Evolutionary conservation across 2,113 vertebrate genomes (phyloP), one percentile per base, ranked within the genome.

Genomic region (Forbesichthys agassizii): DNA sequence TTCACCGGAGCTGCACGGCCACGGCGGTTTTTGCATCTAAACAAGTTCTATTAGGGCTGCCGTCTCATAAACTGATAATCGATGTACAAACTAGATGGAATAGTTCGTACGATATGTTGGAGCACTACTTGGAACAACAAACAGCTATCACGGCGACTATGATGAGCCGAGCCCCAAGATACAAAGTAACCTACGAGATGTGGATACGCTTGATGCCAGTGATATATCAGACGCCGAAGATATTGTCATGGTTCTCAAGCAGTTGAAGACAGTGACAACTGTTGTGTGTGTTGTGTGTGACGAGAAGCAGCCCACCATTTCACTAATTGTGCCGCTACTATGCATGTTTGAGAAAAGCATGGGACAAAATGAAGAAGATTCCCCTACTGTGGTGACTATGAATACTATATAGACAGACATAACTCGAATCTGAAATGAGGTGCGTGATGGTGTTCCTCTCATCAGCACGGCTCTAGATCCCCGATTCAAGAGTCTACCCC

Each of bases 1-100:
- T 61, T 61, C 33, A 61, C 33, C 27, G 59, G 59, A 61, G 59
- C 59, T 33, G 20, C 33, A 61, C 27, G 36, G 59, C 59, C 59
- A 61, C 59, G 27, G 59, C 59, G 36, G 59, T 61, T 61, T 61
- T 36, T 33, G 27, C 33, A 36, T 46, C 9, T 61, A 48, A 64
- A 64, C 62, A 64, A 12, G 11, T 46, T 64, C 48, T 48, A 14
- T 18, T 48, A 20, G 14, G 20, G 42, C 48, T 64, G 36, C 46
- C 10, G 46, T 48, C 62, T 47, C 61, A 64, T 46, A 51, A 48
- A 64, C 62, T 64, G 12, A 64, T 48, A 48, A 64, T 64, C 12
- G 62, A 64, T 48, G 42, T 48, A 13, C n/a, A 5, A 49, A 64
- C 62, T 18, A 48, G 62, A 64, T 64, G 46, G 62, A 64, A 64